Conservation (phyloP, 2,888 invertebrate species). For the Agrotis exclamationis region DNA sequence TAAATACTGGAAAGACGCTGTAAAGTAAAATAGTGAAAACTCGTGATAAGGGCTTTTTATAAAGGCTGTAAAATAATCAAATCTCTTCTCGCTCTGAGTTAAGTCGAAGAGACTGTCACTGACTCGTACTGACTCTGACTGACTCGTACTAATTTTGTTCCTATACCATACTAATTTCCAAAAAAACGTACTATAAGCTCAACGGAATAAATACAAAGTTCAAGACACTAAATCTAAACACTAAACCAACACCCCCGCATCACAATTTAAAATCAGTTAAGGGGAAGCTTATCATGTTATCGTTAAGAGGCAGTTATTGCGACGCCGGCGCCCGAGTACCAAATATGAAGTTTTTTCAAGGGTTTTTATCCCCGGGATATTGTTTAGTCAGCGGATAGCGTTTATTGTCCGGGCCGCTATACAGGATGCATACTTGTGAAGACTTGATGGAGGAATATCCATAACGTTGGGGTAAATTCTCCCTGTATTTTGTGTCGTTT, state of each 20-base stretch:
- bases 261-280: conserved; percentile 49
- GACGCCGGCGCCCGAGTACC: conserved; percentile 57
- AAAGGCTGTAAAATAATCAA: no score
- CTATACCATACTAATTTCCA: no score
- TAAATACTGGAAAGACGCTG: no score
- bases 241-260: neutral
- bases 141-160: no score
- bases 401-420: conserved; percentile 65
- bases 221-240: neutral
- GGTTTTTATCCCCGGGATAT: conserved; percentile 67
- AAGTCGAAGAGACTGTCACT: no score
- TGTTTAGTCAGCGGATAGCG: conserved; percentile 73
- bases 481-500: neutral
- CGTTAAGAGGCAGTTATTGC: conserved; percentile 59
- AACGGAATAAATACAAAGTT: neutral
- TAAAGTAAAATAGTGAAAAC: no score
- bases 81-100: no score
- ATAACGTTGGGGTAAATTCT: conserved; percentile 15
- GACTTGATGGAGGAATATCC: conserved; percentile 39
- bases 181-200: neutral
- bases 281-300: conserved; percentile 53
- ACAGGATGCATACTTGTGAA: conserved; percentile 53
- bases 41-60: no score
- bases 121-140: no score
- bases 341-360: conserved; percentile 69